A percentile compares a stretch with the other conserved stretches of the same genome.
phyloP scores from a whole-genome alignment of 2,797 vertebrate genomes.

The Hippocampus kuda region DNA sequence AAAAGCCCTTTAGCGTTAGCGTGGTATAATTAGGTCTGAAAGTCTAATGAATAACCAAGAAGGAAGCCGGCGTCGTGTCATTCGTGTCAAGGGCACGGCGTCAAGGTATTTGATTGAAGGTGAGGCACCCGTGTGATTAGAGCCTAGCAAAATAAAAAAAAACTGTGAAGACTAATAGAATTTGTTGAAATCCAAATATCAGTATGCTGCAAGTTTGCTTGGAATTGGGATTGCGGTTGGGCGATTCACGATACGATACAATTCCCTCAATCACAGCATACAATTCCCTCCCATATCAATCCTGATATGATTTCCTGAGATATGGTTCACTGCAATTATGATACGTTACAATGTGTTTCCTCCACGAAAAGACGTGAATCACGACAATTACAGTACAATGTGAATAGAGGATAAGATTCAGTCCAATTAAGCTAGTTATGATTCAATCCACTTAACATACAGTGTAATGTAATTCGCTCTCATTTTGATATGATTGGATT shows the following conservation, averaged over 20 bases:
- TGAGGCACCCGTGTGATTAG: not conserved
- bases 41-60: constrained; percentile 3
- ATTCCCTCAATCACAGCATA: not conserved
- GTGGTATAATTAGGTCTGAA: not conserved
- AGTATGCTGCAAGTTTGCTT: not conserved
- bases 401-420: no score
- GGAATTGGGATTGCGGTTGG: not conserved
- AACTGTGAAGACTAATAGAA: not conserved
- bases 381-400: no score
- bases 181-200: not conserved
- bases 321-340: no score
- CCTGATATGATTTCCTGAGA: no score
- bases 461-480: no score
- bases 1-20: constrained; percentile 9
- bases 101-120: not conserved
- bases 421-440: no score
- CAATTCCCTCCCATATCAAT: not conserved
- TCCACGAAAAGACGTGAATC: no score
- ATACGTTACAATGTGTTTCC: no score
- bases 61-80: not conserved
- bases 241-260: not conserved
- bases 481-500: no score
- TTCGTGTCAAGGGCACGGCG: not conserved
- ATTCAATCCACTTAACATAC: no score
- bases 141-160: not conserved